Conservation (phyloP, 2,888 invertebrate genomes). For the Dicyrtomina minuta region DNA sequence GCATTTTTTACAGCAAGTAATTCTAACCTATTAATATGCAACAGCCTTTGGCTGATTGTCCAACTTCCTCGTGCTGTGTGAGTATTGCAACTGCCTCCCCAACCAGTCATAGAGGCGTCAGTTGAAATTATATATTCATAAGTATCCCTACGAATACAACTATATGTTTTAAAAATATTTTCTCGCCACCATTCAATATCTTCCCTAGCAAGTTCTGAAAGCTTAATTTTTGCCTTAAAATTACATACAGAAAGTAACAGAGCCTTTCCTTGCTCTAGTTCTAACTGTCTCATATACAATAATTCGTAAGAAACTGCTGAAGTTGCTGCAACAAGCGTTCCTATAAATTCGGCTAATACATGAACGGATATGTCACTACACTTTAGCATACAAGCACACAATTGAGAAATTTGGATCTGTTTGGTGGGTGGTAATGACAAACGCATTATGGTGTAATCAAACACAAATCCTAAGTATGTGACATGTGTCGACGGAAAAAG, state of each 20-base stretch:
- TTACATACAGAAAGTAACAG: not conserved
- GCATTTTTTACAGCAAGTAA: not conserved
- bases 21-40: constrained; percentile 1
- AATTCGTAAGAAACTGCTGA: constrained; percentile 8
- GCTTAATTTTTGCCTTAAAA: not conserved
- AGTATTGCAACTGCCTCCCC: not conserved
- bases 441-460: constrained; percentile 1
- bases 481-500: not conserved
- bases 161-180: not conserved
- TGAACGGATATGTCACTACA: not conserved
- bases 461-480: constrained; percentile 24
- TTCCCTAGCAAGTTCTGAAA: not conserved
- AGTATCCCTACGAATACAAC: not conserved
- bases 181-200: not conserved
- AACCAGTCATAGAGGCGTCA: not conserved
- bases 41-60: not conserved
- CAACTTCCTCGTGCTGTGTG: not conserved
- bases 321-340: not conserved
- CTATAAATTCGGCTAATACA: not conserved
- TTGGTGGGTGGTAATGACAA: not conserved
- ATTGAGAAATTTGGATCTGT: not conserved
- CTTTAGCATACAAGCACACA: not conserved
- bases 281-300: constrained; percentile 4
- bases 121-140: not conserved
- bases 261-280: not conserved